Evolutionary conservation across 35 echinoderm and acorn worm species (phyloP), one percentile per base, ranked within the genome.

Genomic region (Apostichopus californicus): DNA sequence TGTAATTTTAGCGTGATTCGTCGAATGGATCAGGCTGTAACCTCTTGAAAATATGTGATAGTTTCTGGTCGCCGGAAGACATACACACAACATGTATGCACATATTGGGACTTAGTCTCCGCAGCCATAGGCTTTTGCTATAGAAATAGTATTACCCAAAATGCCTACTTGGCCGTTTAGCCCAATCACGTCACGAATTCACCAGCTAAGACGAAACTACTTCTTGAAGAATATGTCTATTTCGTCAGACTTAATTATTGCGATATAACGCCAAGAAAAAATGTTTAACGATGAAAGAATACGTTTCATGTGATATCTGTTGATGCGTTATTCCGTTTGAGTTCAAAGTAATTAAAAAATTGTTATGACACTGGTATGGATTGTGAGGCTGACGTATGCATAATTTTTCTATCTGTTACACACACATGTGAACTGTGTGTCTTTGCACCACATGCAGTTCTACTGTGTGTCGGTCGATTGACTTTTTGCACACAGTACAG

Each of bases 381-480:
- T 83, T 21, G 81, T 57, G n/a, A 85, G 81, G 81, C 81, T 85
- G 81, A 85, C 81, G 81, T 85, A 85, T 85, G 81, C 81, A 85
- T 85, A 85, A 85, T 85, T 85, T 85, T 10, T 8, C 81, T 85
- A 85, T 59, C 57, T 56, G 55, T 85, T 22, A 75, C 81, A 59
- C 55, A 10, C 80, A 83, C 81, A 85, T 85, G 81, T 85, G 56
- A 55, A 55, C 52, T 83, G 80, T 85, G 55, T 85, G 28, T 20
- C 18, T 23, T n/a, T 83, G 54, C 81, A 54, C 34, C 56, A 57
- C 80, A 83, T 83, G 53, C 28, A 55, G 13, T 83, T 55, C 80
- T 83, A 83, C 78, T 80, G 57, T 22, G 17, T 59, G 5, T 5
- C n/a, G 81, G 13, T n/a, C 54, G 81, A 1, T 59, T 61, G 7